phyloP scores from a whole-genome alignment of 2,888 invertebrate genomes.

The Bugulina stolonifera region DNA sequence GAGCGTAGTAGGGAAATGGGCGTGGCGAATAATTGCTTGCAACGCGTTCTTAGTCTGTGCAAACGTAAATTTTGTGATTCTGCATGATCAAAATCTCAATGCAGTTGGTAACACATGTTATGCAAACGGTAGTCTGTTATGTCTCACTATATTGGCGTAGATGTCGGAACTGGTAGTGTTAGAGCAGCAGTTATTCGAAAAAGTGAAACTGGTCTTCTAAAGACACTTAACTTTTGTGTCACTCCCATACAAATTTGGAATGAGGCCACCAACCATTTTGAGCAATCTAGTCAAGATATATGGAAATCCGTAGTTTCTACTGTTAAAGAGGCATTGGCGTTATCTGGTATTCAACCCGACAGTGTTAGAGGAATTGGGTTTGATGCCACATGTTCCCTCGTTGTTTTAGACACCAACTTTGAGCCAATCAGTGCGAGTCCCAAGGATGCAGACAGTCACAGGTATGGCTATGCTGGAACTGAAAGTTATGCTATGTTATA shows the following conservation, averaged over 20 bases:
- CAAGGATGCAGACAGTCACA: no score
- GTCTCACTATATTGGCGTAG: conserved; percentile 60
- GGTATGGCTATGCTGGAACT: no score
- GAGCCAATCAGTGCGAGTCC: conserved; percentile 47
- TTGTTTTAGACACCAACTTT: conserved; percentile 67
- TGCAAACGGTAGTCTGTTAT: no score
- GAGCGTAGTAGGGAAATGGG: no score
- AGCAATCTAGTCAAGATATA: conserved; percentile 84
- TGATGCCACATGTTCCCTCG: conserved; percentile 91
- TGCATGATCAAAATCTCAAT: no score
- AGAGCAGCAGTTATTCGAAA: conserved; percentile 67
- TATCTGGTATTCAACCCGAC: not conserved
- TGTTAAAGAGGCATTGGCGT: conserved; percentile 62
- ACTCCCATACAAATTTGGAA: conserved; percentile 69
- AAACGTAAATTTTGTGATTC: no score
- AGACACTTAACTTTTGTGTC: conserved; percentile 57
- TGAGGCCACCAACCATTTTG: conserved; percentile 70
- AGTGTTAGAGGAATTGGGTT: conserved; percentile 71
- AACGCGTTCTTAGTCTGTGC: no score
- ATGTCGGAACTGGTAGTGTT: conserved; percentile 87
- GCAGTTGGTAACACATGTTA: no score
- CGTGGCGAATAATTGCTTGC: no score
- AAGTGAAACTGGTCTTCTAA: conserved; percentile 60
- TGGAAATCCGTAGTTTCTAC: conserved; percentile 71
- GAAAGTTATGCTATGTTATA: no score